Base-by-base conservation (phyloP, 2,797 vertebrate species). In the Pseudochaenichthys georgianus region DNA sequence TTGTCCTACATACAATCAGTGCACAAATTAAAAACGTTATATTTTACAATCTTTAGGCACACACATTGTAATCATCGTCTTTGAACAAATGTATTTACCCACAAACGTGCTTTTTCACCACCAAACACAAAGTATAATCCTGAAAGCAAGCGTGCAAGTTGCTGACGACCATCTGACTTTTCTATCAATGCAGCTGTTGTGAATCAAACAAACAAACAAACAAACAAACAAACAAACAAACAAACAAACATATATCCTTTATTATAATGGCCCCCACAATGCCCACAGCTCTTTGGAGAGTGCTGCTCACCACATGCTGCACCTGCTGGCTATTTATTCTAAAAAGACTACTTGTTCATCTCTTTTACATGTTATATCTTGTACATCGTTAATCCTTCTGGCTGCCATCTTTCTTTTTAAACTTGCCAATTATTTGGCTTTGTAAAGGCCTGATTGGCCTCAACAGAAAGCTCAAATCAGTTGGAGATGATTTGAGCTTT, bases 271-370 rank as follows among this genome's bases (percentile, higher is more conserved):
- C 1, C 38, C 55, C 13, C 47, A 54, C 53, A 66, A 13, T 21
- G 46, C 55, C 17, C 9, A 48, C 47, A 53, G 38, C 59, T 61
- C 19, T 59, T 52, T 7, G 43, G 64, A 73, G 54, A 61, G n/a
- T 1, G 3, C 55, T 42, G 48, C 5, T 10, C 51, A 74, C 43
- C 77, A 78, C 78, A 70, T 77, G 70, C 59, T 70, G 34, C 64
- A 81, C 45, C 78, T 79, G 64, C 81, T 53, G 60, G 57, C 68
- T 71, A 5, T 81, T 85, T 79, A 52, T 79, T 64, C 38, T 72
- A 51, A 68, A 64, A 75, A 58, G 64, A 52, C 8, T 3, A 5
- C 73, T 64, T 78, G 69, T 81, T 82, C 43, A 63, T 53, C 63
- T 62, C 54, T n/a, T 8, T 57, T 28, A 73, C 47, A 52, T 28